Evolutionary conservation across 2,113 vertebrate species (phyloP).

Genomic region (Neolamprologus sp.): DNA sequence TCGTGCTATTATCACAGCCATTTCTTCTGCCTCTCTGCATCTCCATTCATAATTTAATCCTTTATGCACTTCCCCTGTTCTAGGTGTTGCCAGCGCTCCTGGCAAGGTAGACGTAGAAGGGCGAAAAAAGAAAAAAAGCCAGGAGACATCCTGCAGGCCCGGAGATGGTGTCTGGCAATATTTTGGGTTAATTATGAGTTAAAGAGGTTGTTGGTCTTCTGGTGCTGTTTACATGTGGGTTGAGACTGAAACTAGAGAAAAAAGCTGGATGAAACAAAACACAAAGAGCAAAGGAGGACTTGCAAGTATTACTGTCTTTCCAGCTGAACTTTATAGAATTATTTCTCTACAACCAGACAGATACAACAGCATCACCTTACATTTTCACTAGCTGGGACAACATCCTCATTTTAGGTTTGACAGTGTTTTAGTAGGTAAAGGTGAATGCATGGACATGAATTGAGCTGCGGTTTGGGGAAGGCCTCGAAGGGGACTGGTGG

Average conservation of each 20-base stretch:
- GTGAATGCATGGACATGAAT: neutral
- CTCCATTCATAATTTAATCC: slow-evolving; percentile 61
- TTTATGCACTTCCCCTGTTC: slow-evolving; percentile 50
- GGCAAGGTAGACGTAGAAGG: neutral
- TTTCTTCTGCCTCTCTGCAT: slow-evolving; percentile 43
- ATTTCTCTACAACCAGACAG: neutral
- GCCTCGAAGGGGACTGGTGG: neutral
- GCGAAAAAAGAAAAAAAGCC: neutral
- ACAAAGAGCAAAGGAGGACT: neutral
- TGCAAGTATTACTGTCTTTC: neutral
- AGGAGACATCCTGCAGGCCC: neutral
- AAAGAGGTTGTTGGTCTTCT: neutral
- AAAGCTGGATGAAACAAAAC: neutral
- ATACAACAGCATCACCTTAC: neutral
- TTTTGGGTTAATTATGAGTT: neutral
- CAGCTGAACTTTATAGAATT: neutral
- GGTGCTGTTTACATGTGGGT: neutral
- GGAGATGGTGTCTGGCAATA: neutral
- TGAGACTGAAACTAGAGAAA: neutral
- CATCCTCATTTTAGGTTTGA: neutral
- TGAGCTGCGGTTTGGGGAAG: neutral
- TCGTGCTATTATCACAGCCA: slow-evolving; percentile 45
- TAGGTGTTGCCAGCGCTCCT: slow-evolving; percentile 16
- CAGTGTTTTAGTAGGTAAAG: neutral
- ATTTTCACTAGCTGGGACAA: neutral